Evolutionary conservation across 2,888 invertebrate genomes (phyloP), one percentile per base, ranked within the genome.

Genomic region (Harpalus rubripes): DNA sequence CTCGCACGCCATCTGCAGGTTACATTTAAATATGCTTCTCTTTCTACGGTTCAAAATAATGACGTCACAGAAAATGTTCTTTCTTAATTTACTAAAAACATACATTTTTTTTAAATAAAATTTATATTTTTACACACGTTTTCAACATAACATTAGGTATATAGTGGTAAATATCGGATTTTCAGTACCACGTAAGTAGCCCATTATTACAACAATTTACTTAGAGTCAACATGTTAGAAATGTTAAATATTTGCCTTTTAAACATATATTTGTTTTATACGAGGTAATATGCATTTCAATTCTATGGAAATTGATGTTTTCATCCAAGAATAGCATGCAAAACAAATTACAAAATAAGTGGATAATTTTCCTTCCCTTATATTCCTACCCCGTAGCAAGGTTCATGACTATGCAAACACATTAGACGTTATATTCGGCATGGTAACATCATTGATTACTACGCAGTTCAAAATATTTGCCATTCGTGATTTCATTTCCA

Each of bases 401-500:
- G 15, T 39, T 68, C 68, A 68, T 39, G 39, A 32, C 39, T 68
- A 39, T 68, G 68, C n/a, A 63, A 63, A 63, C 63, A 63, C 63
- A 68, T 68, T 68, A 18, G 0, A 7, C 59, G 22, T 68, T 76
- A 68, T 26, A 68, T 59, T 39, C 22, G 61, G 22, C 56, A 85
- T 65, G 41, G 39, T 22, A 56, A 12, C 82, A 85, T 59, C 26
- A 85, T 80, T 79, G 84, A 76, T 63, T 58, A 78, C 12, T 16
- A 76, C 44, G 22, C 52, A 76, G 26, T 58, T 58, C 12, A 78
- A 15, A 16, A 78, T 78, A 78, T 78, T 58, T 59, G 59, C 72
- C 41, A 78, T 58, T 56, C 44, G 78, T 26, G 78, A 78, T 80
- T 80, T 80, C 59, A 61, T 39, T 80, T 80, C 80, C 61, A 80